Evolutionary conservation across 2,113 vertebrate species (phyloP).

Genomic region (Fukomys damarensis): DNA sequence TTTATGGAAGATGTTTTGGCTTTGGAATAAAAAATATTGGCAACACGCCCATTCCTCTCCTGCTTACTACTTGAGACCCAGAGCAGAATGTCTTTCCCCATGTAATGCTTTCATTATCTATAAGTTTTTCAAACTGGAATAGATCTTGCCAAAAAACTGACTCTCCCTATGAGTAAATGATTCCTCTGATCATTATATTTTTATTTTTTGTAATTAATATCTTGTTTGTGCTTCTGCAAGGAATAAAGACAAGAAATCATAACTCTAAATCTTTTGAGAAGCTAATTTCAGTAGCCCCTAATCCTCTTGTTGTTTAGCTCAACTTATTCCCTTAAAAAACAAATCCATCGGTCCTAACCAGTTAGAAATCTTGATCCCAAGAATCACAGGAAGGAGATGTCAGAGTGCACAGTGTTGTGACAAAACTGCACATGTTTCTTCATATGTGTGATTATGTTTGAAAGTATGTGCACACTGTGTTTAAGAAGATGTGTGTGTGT

Average conservation of each 20-base stretch:
- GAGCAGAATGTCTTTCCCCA: not conserved
- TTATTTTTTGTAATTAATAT: not conserved
- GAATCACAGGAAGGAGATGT: slow-evolving; percentile 68
- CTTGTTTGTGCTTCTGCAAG: not conserved
- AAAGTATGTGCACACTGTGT: not conserved
- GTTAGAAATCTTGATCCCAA: slow-evolving; percentile 54
- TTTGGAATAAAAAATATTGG: not conserved
- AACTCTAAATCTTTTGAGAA: slow-evolving; percentile 7
- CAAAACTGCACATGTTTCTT: not conserved
- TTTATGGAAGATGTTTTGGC: not conserved
- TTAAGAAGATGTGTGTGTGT: not conserved
- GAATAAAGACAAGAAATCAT: not conserved
- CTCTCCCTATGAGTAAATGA: not conserved
- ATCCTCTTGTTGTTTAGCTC: slow-evolving; percentile 21
- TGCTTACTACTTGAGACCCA: too few species aligned
- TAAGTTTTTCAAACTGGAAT: not conserved
- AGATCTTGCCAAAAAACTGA: not conserved
- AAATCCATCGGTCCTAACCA: not conserved
- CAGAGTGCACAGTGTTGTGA: slow-evolving; percentile 6
- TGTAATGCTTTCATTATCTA: not conserved
- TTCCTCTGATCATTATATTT: not conserved
- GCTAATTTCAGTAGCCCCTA: not conserved
- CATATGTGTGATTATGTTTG: not conserved
- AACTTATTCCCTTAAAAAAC: not conserved
- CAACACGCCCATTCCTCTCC: accelerated